Base-by-base conservation (phyloP, 2,113 vertebrate genomes). In the Fregata magnificens region DNA sequence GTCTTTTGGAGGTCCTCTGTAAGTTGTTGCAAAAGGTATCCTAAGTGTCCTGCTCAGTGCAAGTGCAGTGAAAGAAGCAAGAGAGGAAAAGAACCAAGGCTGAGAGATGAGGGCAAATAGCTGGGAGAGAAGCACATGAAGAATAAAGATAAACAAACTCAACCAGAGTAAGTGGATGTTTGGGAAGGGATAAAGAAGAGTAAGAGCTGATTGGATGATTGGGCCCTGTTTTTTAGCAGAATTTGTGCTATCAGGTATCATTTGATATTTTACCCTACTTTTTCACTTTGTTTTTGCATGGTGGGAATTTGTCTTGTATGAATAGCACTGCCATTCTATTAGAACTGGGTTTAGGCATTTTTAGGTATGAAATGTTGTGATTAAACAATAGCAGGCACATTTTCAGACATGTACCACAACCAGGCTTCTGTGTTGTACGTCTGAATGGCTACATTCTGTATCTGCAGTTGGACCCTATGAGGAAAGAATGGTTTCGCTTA, bases 21-120 rank as follows among this genome's bases (percentile, higher is more conserved):
- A 44, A 24, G 10, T 74, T 61, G 26, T 58, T 77, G 7, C 21
- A 36, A 62, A 73, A 87, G 12, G 4, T 34, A 6, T 36, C 2
- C 0, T 9, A 50, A 38, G 9, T 62, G 58, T 53, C 40, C 55
- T 80, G 40, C 44, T 82, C 26, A 21, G 29, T 0, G 0, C 38
- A 82, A 88, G 44, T 31, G 25, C 21, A 25, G 31, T 56, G 53
- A 28, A 53, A 65, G 40, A 71, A 83, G 16, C 44, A 77, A 24
- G 26, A 53, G 4, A 72, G 21, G 11, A 89, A 50, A 58, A 69
- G 29, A 83, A 91, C 11, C 31, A 47, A 78, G 62, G 19, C 17
- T 80, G 49, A 76, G n/a, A 59, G 22, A 17, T 76, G 29, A 47
- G 24, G 8, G 9, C 44, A 72, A 38, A 38, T 63, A 55, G 44